These are phyloP conservation scores for Ennomos quercinarius DNA, from an alignment of 2,888 invertebrate species.

Conservation along the genomic window DNA sequence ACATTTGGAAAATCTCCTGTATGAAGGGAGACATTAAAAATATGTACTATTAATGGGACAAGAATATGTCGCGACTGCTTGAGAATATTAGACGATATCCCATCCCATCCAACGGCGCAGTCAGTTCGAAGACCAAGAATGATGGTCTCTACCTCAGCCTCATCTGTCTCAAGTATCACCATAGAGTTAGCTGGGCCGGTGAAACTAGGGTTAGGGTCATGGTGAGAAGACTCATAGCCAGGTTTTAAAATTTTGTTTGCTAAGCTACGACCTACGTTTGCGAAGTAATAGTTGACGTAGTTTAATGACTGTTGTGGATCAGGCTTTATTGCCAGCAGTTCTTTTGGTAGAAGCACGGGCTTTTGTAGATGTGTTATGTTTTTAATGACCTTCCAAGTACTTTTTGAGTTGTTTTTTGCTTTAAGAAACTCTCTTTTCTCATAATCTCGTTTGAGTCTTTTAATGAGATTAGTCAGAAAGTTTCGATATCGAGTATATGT, in stretches of 20 bases:
- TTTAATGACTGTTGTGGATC: conserved; percentile 1
- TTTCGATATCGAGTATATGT: conserved; percentile 40
- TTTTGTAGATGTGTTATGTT: conserved; percentile 16
- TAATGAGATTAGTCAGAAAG: conserved; percentile 38
- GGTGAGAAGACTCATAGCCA: too few relatives aligned
- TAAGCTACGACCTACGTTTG: conserved; percentile 12
- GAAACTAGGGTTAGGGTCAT: not conserved
- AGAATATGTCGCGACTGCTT: conserved; percentile 4
- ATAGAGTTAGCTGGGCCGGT: conserved; percentile 2
- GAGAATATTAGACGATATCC: conserved; percentile 16
- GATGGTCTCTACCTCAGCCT: conserved; percentile 18
- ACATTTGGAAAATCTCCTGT: conserved; percentile 19
- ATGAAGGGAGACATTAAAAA: conserved; percentile 11
- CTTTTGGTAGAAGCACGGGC: not conserved
- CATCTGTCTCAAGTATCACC: conserved; percentile 10
- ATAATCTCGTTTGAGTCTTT: conserved; percentile 32
- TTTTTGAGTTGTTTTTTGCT: conserved; percentile 22
- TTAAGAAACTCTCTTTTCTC: conserved; percentile 28
- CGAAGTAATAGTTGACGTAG: conserved; percentile 16
- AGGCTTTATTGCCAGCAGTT: conserved; percentile 6
- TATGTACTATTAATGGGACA: conserved; percentile 12
- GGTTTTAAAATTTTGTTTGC: conserved; percentile 1
- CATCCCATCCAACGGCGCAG: conserved; percentile 23
- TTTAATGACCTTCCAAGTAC: conserved; percentile 31
- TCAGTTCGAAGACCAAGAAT: conserved; percentile 10